phyloP scores from a whole-genome alignment of 2,888 invertebrate genomes.

The Harpalus rubripes region DNA sequence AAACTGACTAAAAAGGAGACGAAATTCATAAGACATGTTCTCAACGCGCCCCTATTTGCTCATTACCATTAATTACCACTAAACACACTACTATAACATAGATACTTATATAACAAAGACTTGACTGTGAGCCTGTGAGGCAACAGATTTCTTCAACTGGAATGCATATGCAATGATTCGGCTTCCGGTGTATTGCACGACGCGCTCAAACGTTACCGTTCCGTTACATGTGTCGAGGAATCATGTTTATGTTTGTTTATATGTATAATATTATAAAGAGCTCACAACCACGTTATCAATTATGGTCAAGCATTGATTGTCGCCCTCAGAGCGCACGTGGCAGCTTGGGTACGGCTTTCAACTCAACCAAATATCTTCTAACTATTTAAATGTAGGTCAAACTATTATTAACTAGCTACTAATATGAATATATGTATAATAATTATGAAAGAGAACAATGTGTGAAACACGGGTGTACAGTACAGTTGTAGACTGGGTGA shows the following conservation, averaged over 20 bases:
- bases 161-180: conserved; percentile 71
- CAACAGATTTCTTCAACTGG: conserved; percentile 69
- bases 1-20: conserved; percentile 65
- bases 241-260: conserved; percentile 24
- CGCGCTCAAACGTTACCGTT: conserved; percentile 15
- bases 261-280: conserved; percentile 68
- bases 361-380: conserved; percentile 24
- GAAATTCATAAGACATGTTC: conserved; percentile 65
- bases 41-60: conserved; percentile 61
- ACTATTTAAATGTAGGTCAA: neutral
- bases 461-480: no score
- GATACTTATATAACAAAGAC: conserved; percentile 44
- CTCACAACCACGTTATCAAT: conserved; percentile 75
- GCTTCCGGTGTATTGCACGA: conserved; percentile 21
- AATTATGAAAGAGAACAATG: no score
- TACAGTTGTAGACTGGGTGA: no score
- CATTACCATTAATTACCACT: conserved; percentile 44
- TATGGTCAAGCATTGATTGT: conserved; percentile 72
- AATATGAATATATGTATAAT: no score
- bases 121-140: conserved; percentile 37
- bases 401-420: neutral
- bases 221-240: neutral
- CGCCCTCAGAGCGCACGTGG: conserved; percentile 59
- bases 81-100: conserved; percentile 56
- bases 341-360: conserved; percentile 49